Evolutionary conservation across 2,113 vertebrate genomes (phyloP).

Genomic region (Melanotaenia duboulayi): DNA sequence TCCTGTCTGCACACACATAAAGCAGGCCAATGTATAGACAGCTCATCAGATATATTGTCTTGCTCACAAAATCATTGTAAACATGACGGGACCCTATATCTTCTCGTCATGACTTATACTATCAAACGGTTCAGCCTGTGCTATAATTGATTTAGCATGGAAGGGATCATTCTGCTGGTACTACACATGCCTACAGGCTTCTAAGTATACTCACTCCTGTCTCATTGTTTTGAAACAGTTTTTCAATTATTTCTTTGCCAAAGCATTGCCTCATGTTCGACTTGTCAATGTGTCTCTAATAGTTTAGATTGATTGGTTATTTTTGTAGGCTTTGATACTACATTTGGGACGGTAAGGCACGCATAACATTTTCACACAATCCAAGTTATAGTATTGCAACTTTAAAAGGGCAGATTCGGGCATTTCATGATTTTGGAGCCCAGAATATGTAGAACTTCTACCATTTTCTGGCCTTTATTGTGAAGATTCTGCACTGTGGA

Average conservation of each 20-base stretch:
- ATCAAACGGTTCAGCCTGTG: slow-evolving; percentile 29
- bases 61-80: slow-evolving; percentile 39
- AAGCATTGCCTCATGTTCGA: too few species aligned
- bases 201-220: not conserved
- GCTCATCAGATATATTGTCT: slow-evolving; percentile 42
- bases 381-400: too few species aligned
- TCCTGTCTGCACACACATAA: slow-evolving; percentile 22
- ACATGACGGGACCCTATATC: slow-evolving; percentile 39
- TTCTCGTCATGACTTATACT: slow-evolving; percentile 44
- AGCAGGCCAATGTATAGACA: slow-evolving; percentile 39
- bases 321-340: too few species aligned
- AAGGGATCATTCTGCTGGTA: not conserved
- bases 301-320: not conserved
- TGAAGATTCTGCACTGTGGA: too few species aligned
- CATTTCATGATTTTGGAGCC: too few species aligned
- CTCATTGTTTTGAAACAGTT: not conserved
- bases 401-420: too few species aligned
- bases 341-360: too few species aligned
- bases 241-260: not conserved
- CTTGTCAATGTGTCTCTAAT: not conserved
- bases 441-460: too few species aligned
- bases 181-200: too few species aligned
- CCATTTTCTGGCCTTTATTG: too few species aligned
- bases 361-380: too few species aligned
- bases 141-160: slow-evolving; percentile 41